Conservation (phyloP, 2,113 vertebrate genomes). For the Clarias gariepinus region DNA sequence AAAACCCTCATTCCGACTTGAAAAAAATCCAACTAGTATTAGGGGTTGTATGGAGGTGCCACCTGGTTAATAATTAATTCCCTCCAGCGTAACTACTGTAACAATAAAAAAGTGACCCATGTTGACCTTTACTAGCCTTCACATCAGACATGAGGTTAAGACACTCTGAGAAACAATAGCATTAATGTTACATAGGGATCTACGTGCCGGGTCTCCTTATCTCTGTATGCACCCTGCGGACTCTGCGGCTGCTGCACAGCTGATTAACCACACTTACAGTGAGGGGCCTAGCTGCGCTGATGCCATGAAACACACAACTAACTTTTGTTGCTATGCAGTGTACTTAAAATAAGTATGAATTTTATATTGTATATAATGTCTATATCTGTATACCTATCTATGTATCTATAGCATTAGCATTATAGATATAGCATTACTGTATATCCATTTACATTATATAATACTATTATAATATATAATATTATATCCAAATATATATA, state of each 20-base stretch:
- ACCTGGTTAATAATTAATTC: slow-evolving; percentile 63
- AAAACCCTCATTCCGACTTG: neutral
- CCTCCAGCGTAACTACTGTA: slow-evolving; percentile 6
- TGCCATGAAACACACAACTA: neutral
- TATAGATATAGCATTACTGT: no score
- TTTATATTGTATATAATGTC: no score
- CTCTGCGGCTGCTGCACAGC: neutral
- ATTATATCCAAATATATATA: no score
- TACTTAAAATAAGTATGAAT: no score
- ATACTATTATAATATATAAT: no score
- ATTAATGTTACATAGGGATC: neutral
- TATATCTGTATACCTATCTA: no score
- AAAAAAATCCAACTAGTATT: slow-evolving; percentile 9
- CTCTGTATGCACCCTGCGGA: slow-evolving; percentile 10
- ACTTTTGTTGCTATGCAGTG: neutral
- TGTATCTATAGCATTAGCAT: no score
- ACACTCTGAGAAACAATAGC: neutral
- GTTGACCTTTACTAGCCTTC: neutral
- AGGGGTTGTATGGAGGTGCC: slow-evolving; percentile 13
- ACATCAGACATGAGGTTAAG: neutral
- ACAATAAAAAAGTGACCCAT: neutral
- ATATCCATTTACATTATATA: no score
- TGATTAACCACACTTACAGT: slow-evolving; percentile 18
- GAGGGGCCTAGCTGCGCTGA: neutral
- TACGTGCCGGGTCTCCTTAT: neutral